Evolutionary conservation across 1,140 invertebrate species (phyloP), one percentile per base, ranked within the genome.

Genomic region (Mylabris phalerata): DNA sequence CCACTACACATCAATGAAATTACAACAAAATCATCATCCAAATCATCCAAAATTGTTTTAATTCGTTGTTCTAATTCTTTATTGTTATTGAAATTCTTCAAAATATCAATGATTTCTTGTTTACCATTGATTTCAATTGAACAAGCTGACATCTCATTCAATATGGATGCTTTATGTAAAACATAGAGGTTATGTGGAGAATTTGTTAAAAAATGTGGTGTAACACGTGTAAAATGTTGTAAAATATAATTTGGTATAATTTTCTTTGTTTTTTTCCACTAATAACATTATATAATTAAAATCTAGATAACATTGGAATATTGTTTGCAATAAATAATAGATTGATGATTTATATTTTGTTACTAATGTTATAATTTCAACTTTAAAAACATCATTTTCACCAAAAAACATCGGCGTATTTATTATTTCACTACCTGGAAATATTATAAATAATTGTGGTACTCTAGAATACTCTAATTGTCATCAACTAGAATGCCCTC

Each of bases 281-380:
- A 82, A 80, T 38, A 87, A 75, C 24, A 85, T 67, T 64, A 82
- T 83, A 65, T 87, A 89, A 50, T 88, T 84, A 54, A 77, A 66
- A 26, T 83, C 75, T 0, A 85, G 84, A 64, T 85, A 89, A 55
- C 82, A 71, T 56, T 85, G 80, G 67, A 85, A 89, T 0, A 83
- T 79, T 25, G 80, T 80, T 63, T 81, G 76, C 7, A 88, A 69
- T 59, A 87, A 81, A 61, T 75, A 58, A 43, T 54, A 51, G 43
- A 67, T 46, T 19, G 58, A 55, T 71, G 82, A 80, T 65, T 84
- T 80, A 62, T 82, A 82, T 68, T 79, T 77, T 46, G 79, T 75
- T 58, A 83, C 75, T 62, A 85, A 81, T 55, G 81, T 82, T 63
- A 84, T 84, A 4, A 88, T 65, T 72, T 87, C 84, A 13, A 88